Conservation (phyloP, 2,888 invertebrate species). For the Xestoiulus laeticollis region DNA sequence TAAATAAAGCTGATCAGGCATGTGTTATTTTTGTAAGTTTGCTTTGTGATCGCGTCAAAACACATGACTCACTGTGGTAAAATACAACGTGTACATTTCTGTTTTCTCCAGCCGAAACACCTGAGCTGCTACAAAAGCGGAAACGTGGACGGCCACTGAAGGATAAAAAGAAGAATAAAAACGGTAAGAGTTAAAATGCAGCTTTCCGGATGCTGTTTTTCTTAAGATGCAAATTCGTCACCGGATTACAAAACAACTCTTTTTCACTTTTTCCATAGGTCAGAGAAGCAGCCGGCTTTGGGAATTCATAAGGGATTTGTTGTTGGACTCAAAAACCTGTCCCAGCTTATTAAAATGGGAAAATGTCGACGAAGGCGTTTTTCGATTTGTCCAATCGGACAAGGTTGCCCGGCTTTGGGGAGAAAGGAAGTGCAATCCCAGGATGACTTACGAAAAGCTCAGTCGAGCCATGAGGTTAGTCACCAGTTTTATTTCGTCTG, state of each 20-base stretch:
- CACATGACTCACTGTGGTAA: background rate
- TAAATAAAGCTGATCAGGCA: background rate
- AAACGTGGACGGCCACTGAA: slow-evolving; percentile 53
- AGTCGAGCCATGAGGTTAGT: slow-evolving; percentile 84
- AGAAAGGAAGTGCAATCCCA: slow-evolving; percentile 81
- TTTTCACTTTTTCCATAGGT: slow-evolving; percentile 58
- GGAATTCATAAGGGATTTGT: slow-evolving; percentile 85
- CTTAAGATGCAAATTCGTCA: background rate
- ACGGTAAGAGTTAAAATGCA: slow-evolving; percentile 19
- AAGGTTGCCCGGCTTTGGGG: slow-evolving; percentile 90
- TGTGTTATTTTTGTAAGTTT: background rate
- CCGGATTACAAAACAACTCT: background rate
- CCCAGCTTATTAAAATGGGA: slow-evolving; percentile 89
- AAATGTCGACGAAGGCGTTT: slow-evolving; percentile 81
- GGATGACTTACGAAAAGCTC: slow-evolving; percentile 93
- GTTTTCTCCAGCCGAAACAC: slow-evolving; percentile 23
- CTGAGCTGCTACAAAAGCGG: slow-evolving; percentile 29
- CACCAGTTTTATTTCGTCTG: slow-evolving; percentile 20
- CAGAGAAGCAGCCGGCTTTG: slow-evolving; percentile 71
- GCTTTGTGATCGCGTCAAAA: background rate
- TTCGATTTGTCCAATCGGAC: slow-evolving; percentile 87
- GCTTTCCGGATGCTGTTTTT: background rate
- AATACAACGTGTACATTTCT: background rate
- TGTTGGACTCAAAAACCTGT: slow-evolving; percentile 78
- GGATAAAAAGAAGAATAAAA: slow-evolving; percentile 55